Percentiles rank a stretch among this genome's conserved stretches.
These are phyloP conservation scores for Staurois parvus DNA, from an alignment of 2,797 vertebrate species.

Conservation along the genomic window DNA sequence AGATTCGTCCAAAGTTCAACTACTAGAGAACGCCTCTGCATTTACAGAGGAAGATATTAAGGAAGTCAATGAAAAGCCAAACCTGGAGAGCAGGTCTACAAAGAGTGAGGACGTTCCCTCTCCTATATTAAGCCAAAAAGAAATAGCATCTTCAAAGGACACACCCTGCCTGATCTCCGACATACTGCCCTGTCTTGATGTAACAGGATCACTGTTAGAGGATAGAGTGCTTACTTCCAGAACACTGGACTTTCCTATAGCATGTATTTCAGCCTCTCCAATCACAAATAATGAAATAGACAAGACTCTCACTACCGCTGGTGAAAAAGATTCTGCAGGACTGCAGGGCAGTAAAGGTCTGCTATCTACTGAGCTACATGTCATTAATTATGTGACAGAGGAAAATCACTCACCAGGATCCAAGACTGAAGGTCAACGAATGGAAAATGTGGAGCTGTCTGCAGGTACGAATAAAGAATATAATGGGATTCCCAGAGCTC, in stretches of 20 bases:
- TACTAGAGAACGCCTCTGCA: background rate
- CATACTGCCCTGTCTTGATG: constrained; percentile 1
- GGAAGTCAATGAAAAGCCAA: constrained; percentile 13
- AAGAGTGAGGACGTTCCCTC: constrained; percentile 40
- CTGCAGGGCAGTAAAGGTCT: background rate
- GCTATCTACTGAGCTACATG: background rate
- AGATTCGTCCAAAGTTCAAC: constrained; percentile 40
- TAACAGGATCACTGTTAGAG: background rate
- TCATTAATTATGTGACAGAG: background rate
- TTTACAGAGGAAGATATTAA: background rate
- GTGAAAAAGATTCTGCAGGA: background rate
- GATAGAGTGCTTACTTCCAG: constrained; percentile 6
- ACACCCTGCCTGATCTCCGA: constrained; percentile 41
- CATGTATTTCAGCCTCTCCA: constrained; percentile 4
- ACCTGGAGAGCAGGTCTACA: constrained; percentile 34
- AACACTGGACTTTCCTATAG: background rate
- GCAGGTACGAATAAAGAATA: background rate
- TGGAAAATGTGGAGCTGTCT: background rate
- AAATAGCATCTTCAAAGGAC: constrained; percentile 20
- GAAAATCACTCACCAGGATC: background rate
- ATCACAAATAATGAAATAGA: background rate
- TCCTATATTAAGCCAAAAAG: constrained; percentile 41
- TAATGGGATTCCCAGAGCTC: too few species aligned
- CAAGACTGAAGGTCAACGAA: background rate
- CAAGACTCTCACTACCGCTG: background rate